phyloP scores from a whole-genome alignment of 2,888 invertebrate species.

The Ophion obscuratus region DNA sequence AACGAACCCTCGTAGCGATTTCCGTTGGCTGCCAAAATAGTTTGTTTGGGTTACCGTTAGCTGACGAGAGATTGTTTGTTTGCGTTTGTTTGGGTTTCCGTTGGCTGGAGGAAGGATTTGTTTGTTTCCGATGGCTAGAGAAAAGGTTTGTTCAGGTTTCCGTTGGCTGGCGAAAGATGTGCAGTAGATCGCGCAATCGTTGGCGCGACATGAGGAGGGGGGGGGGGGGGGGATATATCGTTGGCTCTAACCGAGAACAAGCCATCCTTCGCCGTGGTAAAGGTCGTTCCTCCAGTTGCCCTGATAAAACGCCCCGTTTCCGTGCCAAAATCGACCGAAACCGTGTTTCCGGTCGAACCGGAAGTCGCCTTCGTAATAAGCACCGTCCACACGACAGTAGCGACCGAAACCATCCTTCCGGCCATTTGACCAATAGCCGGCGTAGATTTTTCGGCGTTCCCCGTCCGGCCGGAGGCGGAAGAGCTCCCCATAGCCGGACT shows the following conservation, averaged over 20 bases:
- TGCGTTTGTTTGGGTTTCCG: too few species aligned
- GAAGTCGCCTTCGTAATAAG: slow-evolving; percentile 86
- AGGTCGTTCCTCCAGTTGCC: slow-evolving; percentile 86
- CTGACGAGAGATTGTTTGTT: too few species aligned
- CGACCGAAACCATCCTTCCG: slow-evolving; percentile 87
- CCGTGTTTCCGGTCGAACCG: slow-evolving; percentile 85
- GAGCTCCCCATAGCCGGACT: slow-evolving; percentile 87
- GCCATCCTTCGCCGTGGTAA: slow-evolving; percentile 86
- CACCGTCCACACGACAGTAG: slow-evolving; percentile 86
- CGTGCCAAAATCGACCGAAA: slow-evolving; percentile 88
- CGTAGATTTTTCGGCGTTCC: slow-evolving; percentile 81
- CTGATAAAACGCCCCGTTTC: slow-evolving; percentile 86
- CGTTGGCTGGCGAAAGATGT: too few species aligned
- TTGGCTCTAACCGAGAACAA: slow-evolving; percentile 84
- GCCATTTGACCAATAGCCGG: slow-evolving; percentile 87
- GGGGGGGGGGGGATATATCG: too few species aligned
- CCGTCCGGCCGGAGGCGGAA: slow-evolving; percentile 67
- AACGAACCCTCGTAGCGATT: slow-evolving; percentile 89
- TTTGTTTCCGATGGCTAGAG: too few species aligned
- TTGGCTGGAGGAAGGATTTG: too few species aligned
- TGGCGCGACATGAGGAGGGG: too few species aligned
- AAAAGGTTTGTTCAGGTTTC: too few species aligned
- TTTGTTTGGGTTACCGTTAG: background rate
- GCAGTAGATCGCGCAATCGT: too few species aligned
- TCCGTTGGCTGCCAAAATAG: slow-evolving; percentile 84